Evolutionary conservation across 1,140 invertebrate genomes (phyloP).

Genomic region (Adelges cooleyi): DNA sequence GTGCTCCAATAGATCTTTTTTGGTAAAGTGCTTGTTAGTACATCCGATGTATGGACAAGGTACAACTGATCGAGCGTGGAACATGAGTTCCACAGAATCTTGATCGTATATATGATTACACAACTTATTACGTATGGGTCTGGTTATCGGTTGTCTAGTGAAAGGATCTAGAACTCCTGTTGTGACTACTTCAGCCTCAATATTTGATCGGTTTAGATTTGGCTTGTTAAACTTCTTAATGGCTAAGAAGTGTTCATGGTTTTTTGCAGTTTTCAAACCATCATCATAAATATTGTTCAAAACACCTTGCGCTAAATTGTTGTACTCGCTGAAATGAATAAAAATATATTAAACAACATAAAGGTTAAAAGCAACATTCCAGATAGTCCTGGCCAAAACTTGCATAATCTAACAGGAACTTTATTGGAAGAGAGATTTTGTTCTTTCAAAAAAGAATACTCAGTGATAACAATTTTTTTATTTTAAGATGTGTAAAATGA

Average conservation of each 20-base stretch:
- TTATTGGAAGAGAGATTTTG: too few species aligned
- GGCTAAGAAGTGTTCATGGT: conserved; percentile 15
- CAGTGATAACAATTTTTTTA: too few species aligned
- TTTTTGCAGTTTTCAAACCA: background rate
- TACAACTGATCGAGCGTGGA: background rate
- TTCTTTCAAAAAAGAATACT: too few species aligned
- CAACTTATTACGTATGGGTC: background rate
- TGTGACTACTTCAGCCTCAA: background rate
- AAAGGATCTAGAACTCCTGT: background rate
- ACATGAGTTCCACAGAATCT: conserved; percentile 7
- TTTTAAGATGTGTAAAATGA: too few species aligned
- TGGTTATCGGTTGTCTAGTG: background rate
- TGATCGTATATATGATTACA: conserved; percentile 19
- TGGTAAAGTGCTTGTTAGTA: conserved; percentile 1
- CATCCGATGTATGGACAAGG: conserved; percentile 16
- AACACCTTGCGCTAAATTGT: background rate
- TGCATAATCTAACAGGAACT: too few species aligned
- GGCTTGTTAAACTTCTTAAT: background rate
- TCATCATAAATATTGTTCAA: background rate
- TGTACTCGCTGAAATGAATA: background rate
- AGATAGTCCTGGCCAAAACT: too few species aligned
- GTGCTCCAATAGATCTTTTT: background rate
- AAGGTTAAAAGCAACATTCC: too few species aligned
- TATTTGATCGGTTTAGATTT: too few species aligned
- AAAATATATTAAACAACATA: too few species aligned